These are phyloP conservation scores for Drosophila truncata DNA, from an alignment of 1,140 invertebrate genomes.

Conservation along the genomic window DNA sequence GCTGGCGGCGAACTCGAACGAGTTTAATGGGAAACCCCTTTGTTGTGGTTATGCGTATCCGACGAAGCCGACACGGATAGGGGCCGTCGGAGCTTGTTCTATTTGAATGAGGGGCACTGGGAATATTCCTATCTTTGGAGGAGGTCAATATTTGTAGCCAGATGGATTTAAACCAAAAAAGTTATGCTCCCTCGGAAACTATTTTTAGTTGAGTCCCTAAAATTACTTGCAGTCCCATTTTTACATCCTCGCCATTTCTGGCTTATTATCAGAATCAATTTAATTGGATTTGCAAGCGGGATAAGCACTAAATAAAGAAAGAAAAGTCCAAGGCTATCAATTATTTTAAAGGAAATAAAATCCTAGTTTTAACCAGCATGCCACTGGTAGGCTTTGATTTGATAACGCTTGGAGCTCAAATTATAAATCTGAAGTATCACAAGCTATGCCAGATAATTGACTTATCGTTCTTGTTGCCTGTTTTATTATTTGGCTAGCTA, in stretches of 20 bases:
- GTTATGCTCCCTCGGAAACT: background rate
- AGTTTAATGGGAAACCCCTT: constrained; percentile 68
- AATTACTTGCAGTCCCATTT: background rate
- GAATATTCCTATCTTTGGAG: constrained; percentile 10
- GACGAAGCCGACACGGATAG: background rate
- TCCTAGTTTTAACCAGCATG: background rate
- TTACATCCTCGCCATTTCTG: background rate
- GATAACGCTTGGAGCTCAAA: too few species aligned
- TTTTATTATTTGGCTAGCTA: background rate
- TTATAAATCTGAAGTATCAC: too few species aligned
- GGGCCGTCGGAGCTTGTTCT: background rate
- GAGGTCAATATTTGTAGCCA: constrained; percentile 18
- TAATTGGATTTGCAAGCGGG: background rate
- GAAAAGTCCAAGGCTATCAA: background rate
- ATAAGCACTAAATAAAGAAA: background rate
- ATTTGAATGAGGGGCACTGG: background rate
- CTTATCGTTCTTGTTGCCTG: too few species aligned
- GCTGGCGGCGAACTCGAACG: constrained; percentile 22
- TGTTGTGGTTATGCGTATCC: constrained; percentile 56
- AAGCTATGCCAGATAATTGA: too few species aligned
- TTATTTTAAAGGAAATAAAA: background rate
- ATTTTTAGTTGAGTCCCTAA: constrained; percentile 1
- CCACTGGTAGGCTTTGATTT: background rate
- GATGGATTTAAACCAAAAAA: constrained; percentile 22
- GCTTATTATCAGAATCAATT: background rate